Base-by-base conservation (phyloP, 2,797 vertebrate species). In the Melanotaenia parkinsoni region DNA sequence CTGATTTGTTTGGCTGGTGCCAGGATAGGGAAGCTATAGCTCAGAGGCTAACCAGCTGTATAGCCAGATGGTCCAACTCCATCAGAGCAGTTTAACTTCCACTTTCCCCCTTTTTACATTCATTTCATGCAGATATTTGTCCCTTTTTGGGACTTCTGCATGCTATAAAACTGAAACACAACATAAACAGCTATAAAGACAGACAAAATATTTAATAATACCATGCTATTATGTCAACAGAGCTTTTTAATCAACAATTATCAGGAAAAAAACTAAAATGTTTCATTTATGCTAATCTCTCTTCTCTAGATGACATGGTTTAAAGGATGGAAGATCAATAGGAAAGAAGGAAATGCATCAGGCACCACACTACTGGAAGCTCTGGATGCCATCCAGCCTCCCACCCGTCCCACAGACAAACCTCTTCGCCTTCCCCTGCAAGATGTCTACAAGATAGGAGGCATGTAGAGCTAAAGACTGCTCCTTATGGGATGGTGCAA, bases 391-490 rank as follows among this genome's bases (percentile, higher is more conserved):
- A 98, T 98, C 84, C 94, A 97, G 81, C 95, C 96, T 45, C 97
- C 97, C 10, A 94, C 95, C 38, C 95, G 97, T 26, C 97, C 96
- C 72, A 98, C 97, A 60, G 96, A 98, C 90, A 97, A 98, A 72
- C 94, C 97, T 58, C 94, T 98, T 62, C 96, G 96, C 16, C 93
- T 98, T 89, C 97, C 97, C 33, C 95, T 98, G 65, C 97, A 98
- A 79, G 97, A 98, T 16, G 96, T 98, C 77, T 98, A 98, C 92
- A 98, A 98, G 87, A 98, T 98, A 30, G 97, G 96, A 79, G 97
- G 97, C 35, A 93, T 80, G 63, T 67, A n/a, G 30, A 33, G 9
- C 18, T 43, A 30, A 22, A 6, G 59, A 2, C 64, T 3, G 2
- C 9, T 9, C 9, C 26, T 26, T 4, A 11, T 58, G 5, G 35